phyloP scores from a whole-genome alignment of 2,888 invertebrate genomes.

The Clivina fossor region DNA sequence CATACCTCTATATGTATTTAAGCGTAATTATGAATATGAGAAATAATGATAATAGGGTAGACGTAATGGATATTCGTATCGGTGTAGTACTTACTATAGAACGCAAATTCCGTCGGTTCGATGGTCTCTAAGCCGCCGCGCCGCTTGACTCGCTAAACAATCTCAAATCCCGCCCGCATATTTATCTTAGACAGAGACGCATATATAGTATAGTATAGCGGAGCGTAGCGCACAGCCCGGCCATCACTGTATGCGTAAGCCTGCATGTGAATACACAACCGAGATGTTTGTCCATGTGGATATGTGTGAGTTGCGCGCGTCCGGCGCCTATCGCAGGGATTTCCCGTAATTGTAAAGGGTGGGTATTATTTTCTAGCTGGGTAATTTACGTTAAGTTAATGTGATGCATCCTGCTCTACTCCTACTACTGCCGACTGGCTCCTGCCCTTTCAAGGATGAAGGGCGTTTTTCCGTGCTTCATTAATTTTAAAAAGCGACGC shows the following conservation, averaged over 20 bases:
- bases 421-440: too few relatives aligned
- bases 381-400: conserved; percentile 26
- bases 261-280: conserved; percentile 9
- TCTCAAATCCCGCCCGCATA: conserved; percentile 30
- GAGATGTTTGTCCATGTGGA: conserved; percentile 3
- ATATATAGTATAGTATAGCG: too few relatives aligned
- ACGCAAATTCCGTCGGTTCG: conserved; percentile 28
- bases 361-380: conserved; percentile 29
- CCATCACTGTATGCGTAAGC: conserved; percentile 17
- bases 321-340: conserved; percentile 20
- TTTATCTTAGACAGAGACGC: conserved; percentile 29
- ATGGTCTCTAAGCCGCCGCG: conserved; percentile 27
- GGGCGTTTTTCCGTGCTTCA: too few relatives aligned
- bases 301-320: conserved; percentile 17
- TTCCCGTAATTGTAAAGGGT: conserved; percentile 26
- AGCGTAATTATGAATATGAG: too few relatives aligned
- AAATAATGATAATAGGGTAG: too few relatives aligned
- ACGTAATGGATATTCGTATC: too few relatives aligned
- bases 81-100: conserved; percentile 3
- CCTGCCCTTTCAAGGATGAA: too few relatives aligned
- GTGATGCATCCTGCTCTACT: conserved; percentile 5
- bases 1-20: too few relatives aligned
- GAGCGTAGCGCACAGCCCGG: too few relatives aligned
- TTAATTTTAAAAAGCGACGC: too few relatives aligned
- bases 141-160: conserved; percentile 30